These are phyloP conservation scores for Girardinichthys multiradiatus DNA, from an alignment of 2,113 vertebrate species.

Conservation along the genomic window DNA sequence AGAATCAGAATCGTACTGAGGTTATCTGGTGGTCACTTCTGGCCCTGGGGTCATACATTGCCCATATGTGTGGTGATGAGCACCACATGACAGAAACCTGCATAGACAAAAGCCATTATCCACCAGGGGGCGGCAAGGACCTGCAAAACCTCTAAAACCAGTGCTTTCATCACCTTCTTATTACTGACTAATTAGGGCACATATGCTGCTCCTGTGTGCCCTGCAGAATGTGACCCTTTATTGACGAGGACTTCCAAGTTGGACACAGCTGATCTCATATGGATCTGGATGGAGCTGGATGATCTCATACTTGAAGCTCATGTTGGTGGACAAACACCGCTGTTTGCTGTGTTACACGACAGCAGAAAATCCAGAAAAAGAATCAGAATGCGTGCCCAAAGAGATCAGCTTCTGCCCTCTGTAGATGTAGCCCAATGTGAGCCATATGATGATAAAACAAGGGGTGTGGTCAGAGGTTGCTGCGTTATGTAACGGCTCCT, in stretches of 20 bases:
- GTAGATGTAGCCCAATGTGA: not conserved
- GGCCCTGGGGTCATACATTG: not conserved
- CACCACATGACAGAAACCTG: not conserved
- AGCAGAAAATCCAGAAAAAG: no score
- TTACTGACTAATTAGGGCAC: not conserved
- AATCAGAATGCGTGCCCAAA: not conserved
- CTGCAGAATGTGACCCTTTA: not conserved
- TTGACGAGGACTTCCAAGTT: not conserved
- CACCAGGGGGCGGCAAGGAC: slow-evolving; percentile 44
- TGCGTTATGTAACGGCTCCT: slow-evolving; percentile 38
- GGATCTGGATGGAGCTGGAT: no score
- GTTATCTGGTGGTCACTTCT: no score
- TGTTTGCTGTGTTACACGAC: not conserved
- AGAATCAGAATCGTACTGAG: no score
- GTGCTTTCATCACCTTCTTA: not conserved
- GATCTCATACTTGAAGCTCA: not conserved
- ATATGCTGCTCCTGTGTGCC: not conserved
- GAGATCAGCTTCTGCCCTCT: no score
- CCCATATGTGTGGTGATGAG: no score
- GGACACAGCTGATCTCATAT: not conserved
- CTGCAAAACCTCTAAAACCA: not conserved
- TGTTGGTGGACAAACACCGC: not conserved
- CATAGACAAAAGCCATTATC: slow-evolving; percentile 1
- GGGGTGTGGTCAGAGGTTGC: not conserved
- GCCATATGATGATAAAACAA: not conserved